Evolutionary conservation across 1,140 invertebrate genomes (phyloP).

Genomic region (Mercenaria mercenaria): DNA sequence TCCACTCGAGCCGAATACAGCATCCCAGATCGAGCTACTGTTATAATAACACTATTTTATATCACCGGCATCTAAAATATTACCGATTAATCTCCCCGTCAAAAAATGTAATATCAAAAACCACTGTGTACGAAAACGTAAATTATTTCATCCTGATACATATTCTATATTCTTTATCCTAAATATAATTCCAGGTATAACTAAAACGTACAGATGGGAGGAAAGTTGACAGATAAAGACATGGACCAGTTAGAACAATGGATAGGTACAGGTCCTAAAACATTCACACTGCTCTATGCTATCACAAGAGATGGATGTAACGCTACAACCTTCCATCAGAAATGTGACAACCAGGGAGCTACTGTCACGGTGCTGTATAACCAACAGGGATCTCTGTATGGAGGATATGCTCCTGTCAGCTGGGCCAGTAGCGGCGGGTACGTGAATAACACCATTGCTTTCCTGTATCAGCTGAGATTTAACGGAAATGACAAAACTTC

Average conservation of each 20-base stretch:
- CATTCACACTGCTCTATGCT: slow-evolving; percentile 65
- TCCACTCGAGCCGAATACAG: no score
- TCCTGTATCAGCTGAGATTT: slow-evolving; percentile 62
- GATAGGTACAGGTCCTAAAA: slow-evolving; percentile 49
- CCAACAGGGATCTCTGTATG: slow-evolving; percentile 62
- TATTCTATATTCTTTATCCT: no score
- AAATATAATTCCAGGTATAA: no score
- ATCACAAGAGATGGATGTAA: slow-evolving; percentile 63
- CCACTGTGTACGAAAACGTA: no score
- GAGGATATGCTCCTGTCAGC: slow-evolving; percentile 64
- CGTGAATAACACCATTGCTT: slow-evolving; percentile 56
- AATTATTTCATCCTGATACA: no score
- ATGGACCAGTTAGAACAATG: slow-evolving; percentile 58
- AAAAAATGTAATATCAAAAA: no score
- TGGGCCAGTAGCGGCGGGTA: slow-evolving; percentile 53
- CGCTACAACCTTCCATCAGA: slow-evolving; percentile 62
- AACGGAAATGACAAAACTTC: neutral
- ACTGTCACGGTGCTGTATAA: slow-evolving; percentile 71
- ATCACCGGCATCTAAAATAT: no score
- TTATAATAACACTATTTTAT: no score
- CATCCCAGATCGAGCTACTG: no score
- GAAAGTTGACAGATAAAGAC: neutral
- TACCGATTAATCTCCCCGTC: no score
- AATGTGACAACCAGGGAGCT: slow-evolving; percentile 68
- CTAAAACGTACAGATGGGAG: no score